Conservation (phyloP, 1,140 invertebrate genomes). For the Solen grandis region DNA sequence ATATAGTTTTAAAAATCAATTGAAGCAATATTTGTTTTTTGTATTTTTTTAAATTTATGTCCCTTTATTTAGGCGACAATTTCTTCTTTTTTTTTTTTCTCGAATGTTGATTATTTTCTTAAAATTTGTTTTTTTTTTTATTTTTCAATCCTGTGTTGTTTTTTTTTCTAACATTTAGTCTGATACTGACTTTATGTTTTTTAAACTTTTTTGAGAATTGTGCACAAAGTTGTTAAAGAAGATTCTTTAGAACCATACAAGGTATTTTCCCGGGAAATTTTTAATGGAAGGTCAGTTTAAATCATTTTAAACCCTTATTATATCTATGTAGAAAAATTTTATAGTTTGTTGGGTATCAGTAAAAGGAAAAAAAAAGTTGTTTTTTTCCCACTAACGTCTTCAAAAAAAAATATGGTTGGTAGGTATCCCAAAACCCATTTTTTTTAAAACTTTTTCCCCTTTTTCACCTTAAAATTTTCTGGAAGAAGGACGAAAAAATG, state of each 20-base stretch:
- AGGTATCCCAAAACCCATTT: background rate
- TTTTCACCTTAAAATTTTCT: too few species aligned
- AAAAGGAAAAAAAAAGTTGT: background rate
- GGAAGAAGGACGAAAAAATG: too few species aligned
- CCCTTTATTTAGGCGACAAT: too few species aligned
- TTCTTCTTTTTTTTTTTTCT: too few species aligned
- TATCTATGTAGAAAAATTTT: background rate
- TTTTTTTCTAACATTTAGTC: background rate
- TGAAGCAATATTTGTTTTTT: too few species aligned
- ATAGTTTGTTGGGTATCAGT: background rate
- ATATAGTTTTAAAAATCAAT: too few species aligned
- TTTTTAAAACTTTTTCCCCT: too few species aligned
- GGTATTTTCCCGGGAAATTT: constrained; percentile 19
- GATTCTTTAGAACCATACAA: constrained; percentile 42
- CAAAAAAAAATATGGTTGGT: background rate
- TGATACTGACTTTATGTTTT: background rate
- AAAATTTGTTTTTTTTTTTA: background rate
- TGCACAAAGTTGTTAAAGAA: constrained; percentile 33
- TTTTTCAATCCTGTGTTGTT: background rate
- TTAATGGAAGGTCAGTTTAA: constrained; percentile 16
- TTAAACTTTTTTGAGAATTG: constrained; percentile 20
- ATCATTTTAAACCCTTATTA: background rate
- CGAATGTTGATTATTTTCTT: background rate
- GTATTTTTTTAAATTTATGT: too few species aligned
- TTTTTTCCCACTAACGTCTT: background rate